phyloP scores from a whole-genome alignment of 2,888 invertebrate species.

The Pollenia amentaria region DNA sequence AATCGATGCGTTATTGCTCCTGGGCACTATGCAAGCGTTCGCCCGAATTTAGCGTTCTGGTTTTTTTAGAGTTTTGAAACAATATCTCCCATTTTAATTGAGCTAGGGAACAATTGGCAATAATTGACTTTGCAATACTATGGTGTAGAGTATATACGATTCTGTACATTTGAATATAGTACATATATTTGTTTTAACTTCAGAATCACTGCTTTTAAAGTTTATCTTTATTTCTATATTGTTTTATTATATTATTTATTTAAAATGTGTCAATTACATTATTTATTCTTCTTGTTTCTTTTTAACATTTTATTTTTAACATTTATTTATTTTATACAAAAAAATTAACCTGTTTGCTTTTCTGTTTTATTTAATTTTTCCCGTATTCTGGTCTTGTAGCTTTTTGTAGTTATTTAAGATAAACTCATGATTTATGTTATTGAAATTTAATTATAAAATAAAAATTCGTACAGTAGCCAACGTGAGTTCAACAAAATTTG shows the following conservation, averaged over 20 bases:
- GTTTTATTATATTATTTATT: neutral
- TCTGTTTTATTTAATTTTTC: neutral
- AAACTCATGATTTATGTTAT: conserved; percentile 66
- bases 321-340: conserved; percentile 13
- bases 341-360: conserved; percentile 51
- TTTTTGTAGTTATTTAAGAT: conserved; percentile 43
- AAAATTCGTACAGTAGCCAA: conserved; percentile 62
- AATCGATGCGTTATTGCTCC: too few species aligned
- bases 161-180: too few species aligned
- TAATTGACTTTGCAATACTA: too few species aligned
- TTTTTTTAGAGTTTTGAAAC: too few species aligned
- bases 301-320: conserved; percentile 21
- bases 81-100: too few species aligned
- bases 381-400: conserved; percentile 30
- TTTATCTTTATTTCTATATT: conserved; percentile 20
- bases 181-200: too few species aligned
- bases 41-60: too few species aligned
- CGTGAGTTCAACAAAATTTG: neutral
- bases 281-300: conserved; percentile 29
- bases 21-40: too few species aligned
- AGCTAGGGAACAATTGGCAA: too few species aligned
- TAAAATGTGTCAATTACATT: conserved; percentile 64
- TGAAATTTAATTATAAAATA: conserved; percentile 49
- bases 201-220: conserved; percentile 34
- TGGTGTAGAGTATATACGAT: neutral